Evolutionary conservation across 2,113 vertebrate species (phyloP).

Genomic region (Chloebia gouldiae): DNA sequence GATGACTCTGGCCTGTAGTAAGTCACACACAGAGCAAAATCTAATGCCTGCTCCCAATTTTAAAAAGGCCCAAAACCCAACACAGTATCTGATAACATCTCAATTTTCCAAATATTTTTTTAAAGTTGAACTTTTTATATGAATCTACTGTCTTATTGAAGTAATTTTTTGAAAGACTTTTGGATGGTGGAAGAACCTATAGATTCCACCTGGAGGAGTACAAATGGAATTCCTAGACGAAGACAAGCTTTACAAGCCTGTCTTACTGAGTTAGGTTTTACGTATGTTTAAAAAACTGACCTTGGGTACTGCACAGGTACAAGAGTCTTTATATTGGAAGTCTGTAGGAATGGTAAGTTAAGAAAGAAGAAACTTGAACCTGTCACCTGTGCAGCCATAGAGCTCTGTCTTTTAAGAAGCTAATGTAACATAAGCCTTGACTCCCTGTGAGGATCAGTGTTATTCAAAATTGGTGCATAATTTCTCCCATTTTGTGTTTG

Average conservation of each 20-base stretch:
- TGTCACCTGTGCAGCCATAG: background rate
- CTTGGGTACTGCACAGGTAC: background rate
- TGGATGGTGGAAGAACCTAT: background rate
- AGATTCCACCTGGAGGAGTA: background rate
- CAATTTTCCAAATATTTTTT: background rate
- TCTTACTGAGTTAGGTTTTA: background rate
- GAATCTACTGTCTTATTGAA: background rate
- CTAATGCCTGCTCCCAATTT: background rate
- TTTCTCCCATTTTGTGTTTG: background rate
- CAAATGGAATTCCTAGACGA: background rate
- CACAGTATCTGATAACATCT: background rate
- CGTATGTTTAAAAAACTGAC: rapidly evolving
- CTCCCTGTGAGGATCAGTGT: background rate
- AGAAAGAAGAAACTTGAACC: background rate
- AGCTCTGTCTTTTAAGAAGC: background rate
- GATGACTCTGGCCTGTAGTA: background rate
- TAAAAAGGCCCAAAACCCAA: background rate
- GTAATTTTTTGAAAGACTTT: background rate
- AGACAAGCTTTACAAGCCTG: background rate
- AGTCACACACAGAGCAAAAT: background rate
- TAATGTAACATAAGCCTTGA: background rate
- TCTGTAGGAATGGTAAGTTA: background rate
- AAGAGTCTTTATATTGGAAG: background rate
- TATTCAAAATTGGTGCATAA: background rate
- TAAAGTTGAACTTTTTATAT: background rate